These are phyloP conservation scores for Ophion costatus DNA, from an alignment of 2,888 invertebrate genomes.

Conservation along the genomic window DNA sequence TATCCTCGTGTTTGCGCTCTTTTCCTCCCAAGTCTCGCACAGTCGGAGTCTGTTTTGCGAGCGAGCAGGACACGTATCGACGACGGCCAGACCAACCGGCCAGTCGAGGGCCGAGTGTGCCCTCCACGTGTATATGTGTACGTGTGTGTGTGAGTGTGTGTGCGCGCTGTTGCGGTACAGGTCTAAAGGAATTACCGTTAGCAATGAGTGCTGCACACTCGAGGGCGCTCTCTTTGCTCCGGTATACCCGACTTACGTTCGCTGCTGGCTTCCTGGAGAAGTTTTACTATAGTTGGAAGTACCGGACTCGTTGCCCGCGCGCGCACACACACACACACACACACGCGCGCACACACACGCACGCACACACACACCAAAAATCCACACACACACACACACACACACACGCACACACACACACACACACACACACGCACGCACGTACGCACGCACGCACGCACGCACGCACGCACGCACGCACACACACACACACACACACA, in stretches of 20 bases:
- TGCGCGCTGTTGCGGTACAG: conserved; percentile 78
- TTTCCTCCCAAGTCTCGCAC: conserved; percentile 16
- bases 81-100: conserved; percentile 61
- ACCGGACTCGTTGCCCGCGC: conserved; percentile 26
- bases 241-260: conserved; percentile 66
- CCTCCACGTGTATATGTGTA: neutral
- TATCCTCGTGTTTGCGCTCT: conserved; percentile 47
- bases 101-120: conserved; percentile 47
- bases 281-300: conserved; percentile 55
- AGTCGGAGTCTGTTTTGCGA: conserved; percentile 13
- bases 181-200: conserved; percentile 83
- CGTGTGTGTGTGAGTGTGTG: conserved; percentile 59
- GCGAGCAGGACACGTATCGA: conserved; percentile 42
- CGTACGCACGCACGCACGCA: neutral
- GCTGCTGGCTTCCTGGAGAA: conserved; percentile 63
- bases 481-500: too few species aligned
- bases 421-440: neutral
- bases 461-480: too few species aligned
- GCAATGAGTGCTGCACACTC: conserved; percentile 80
- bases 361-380: too few species aligned
- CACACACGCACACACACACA: neutral
- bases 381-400: neutral
- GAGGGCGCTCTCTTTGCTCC: conserved; percentile 73
- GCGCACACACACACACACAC: neutral
- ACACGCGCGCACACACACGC: too few species aligned